A percentile compares a stretch with the other conserved stretches of the same genome.
These are phyloP conservation scores for Phrynocephalus forsythii DNA, from an alignment of 2,797 vertebrate genomes.

Conservation along the genomic window DNA sequence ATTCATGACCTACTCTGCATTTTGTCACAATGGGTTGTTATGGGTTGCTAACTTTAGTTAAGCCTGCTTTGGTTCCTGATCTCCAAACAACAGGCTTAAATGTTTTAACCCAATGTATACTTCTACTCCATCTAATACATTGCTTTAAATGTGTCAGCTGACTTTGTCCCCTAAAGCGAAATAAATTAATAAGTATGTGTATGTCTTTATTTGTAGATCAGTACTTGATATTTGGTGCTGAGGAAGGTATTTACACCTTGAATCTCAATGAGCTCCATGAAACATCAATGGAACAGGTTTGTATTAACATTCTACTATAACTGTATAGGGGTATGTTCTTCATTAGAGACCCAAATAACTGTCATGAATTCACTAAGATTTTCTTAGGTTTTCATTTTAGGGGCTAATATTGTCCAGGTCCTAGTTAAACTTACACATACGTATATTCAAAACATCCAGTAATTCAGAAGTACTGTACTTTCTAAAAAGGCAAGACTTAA, in stretches of 20 bases:
- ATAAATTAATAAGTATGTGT: background rate
- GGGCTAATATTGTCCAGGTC: background rate
- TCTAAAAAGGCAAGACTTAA: background rate
- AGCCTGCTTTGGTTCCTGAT: too few species aligned
- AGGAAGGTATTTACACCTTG: conserved; percentile 97
- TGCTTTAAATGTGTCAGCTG: background rate
- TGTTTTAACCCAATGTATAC: background rate
- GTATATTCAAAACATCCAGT: background rate
- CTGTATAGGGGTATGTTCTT: background rate
- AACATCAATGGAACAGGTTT: conserved; percentile 98
- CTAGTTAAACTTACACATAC: background rate
- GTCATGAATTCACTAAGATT: background rate
- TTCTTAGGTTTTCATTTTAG: background rate
- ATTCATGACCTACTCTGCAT: too few species aligned
- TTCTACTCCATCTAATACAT: background rate
- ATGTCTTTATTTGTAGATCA: conserved; percentile 86
- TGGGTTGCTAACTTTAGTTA: too few species aligned
- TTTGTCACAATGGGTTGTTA: too few species aligned
- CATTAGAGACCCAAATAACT: background rate
- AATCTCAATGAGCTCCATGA: conserved; percentile 99
- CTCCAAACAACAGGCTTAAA: background rate
- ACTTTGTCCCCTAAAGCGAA: background rate
- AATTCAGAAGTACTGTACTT: background rate
- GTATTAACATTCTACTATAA: conserved; percentile 7
- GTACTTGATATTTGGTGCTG: conserved; percentile 97